Percentiles rank a stretch among this genome's conserved stretches.
Evolutionary conservation across 1,140 invertebrate species (phyloP).

Genomic region (Paraescarpia echinospica): DNA sequence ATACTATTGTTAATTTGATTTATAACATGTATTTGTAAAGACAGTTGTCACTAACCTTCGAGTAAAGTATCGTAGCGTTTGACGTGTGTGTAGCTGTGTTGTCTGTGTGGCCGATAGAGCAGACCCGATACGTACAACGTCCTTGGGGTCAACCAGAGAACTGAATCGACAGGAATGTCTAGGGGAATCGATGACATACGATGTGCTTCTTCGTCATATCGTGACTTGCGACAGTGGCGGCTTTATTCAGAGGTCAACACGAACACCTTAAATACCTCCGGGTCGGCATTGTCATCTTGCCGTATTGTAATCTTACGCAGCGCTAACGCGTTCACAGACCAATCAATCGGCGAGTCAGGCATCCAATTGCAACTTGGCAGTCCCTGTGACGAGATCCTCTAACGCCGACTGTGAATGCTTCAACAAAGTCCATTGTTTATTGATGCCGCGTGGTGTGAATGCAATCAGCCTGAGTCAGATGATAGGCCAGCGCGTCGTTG

Average conservation of each 20-base stretch:
- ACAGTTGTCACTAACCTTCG: background rate
- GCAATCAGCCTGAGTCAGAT: background rate
- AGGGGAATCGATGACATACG: too few relatives aligned
- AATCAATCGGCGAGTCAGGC: background rate
- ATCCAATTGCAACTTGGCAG: background rate
- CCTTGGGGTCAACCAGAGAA: background rate
- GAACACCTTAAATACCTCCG: background rate
- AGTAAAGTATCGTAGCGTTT: background rate
- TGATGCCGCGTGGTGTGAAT: background rate
- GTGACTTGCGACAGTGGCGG: background rate
- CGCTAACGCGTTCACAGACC: too few relatives aligned
- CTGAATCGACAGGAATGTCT: background rate
- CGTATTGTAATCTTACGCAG: background rate
- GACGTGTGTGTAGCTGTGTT: background rate
- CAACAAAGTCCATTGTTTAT: background rate
- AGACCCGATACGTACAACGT: background rate
- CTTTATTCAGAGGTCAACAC: background rate
- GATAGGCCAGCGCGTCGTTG: background rate
- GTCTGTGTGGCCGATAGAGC: background rate
- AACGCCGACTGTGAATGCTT: background rate
- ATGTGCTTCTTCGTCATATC: background rate
- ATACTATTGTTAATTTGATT: too few relatives aligned
- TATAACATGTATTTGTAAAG: background rate
- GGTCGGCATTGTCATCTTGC: background rate
- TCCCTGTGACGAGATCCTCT: background rate